A percentile compares a stretch with the other conserved stretches of the same genome.
Conservation (phyloP, 2,888 invertebrate genomes). For the Phymatocera aterrima region DNA sequence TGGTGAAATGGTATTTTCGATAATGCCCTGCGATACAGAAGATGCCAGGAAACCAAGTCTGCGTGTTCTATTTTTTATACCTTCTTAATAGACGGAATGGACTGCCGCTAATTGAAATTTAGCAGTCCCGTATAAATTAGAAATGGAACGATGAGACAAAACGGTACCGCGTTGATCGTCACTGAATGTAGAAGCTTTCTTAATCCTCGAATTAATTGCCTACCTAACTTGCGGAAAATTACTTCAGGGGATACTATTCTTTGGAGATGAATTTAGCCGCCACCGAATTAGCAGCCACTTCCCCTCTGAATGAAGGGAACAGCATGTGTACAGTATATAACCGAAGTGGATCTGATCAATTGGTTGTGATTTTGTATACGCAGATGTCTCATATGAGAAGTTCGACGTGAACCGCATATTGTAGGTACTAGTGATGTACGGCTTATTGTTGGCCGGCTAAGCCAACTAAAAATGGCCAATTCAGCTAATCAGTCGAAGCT, state of each 20-base stretch:
- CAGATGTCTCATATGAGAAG: neutral
- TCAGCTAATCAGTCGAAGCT: no score
- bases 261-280: neutral
- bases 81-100: no score
- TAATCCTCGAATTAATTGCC: slow-evolving; percentile 1
- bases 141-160: neutral
- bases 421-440: no score
- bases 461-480: no score
- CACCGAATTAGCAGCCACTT: slow-evolving; percentile 2
- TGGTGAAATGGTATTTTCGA: no score
- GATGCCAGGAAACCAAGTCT: no score
- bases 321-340: no score
- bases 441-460: no score
- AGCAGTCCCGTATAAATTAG: neutral
- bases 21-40: no score
- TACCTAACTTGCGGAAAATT: slow-evolving; percentile 23
- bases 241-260: neutral
- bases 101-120: neutral
- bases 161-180: neutral
- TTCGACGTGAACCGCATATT: neutral
- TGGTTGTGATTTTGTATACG: neutral
- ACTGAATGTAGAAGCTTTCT: neutral
- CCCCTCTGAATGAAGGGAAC: no score
- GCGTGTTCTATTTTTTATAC: no score
- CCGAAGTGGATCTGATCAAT: no score